phyloP scores from a whole-genome alignment of 1,140 invertebrate genomes.

The Propsilocerus akamusi region DNA sequence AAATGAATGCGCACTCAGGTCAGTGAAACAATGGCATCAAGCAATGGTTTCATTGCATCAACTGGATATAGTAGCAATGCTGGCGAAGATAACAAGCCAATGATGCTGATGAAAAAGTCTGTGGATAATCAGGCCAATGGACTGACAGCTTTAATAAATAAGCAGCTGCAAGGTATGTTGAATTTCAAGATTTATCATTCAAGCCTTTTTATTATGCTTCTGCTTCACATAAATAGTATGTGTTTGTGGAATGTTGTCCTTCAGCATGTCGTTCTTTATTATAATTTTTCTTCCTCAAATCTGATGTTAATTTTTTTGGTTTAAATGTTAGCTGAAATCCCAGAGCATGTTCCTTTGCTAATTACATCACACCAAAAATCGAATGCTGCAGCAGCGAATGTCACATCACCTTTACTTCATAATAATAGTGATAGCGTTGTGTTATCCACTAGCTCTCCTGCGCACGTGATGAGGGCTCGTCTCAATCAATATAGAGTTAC shows the following conservation, averaged over 20 bases:
- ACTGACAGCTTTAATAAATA: constrained; percentile 52
- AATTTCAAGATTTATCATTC: too few species aligned
- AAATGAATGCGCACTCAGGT: constrained; percentile 29
- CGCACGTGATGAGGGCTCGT: neutral
- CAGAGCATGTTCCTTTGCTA: neutral
- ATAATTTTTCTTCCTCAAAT: neutral
- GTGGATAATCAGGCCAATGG: constrained; percentile 42
- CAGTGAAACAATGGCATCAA: constrained; percentile 57
- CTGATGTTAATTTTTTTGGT: constrained; percentile 1
- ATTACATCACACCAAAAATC: neutral
- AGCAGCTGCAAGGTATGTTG: constrained; percentile 51
- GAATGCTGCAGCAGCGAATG: neutral
- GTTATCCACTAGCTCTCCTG: neutral
- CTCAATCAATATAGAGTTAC: neutral
- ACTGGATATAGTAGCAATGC: constrained; percentile 39
- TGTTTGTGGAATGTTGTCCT: neutral
- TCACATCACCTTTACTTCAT: neutral
- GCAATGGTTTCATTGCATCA: constrained; percentile 44
- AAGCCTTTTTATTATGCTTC: neutral
- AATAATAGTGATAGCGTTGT: neutral
- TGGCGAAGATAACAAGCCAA: constrained; percentile 53
- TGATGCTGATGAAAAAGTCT: constrained; percentile 54
- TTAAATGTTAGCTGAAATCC: neutral
- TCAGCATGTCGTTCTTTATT: neutral
- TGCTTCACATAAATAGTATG: neutral